Evolutionary conservation across 2,113 vertebrate species (phyloP).

Genomic region (Corythaeola cristata): DNA sequence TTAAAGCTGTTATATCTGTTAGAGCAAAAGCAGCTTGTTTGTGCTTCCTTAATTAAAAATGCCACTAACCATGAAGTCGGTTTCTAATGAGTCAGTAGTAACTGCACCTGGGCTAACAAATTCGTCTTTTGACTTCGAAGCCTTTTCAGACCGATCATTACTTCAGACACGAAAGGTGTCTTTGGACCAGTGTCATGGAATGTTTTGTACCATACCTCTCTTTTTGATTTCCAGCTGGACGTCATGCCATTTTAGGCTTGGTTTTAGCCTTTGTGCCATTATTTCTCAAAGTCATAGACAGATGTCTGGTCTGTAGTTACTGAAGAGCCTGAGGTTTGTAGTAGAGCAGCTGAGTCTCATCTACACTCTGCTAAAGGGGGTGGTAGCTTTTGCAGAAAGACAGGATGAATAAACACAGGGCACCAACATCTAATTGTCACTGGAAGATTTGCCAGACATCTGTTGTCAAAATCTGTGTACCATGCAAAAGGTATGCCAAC

Average conservation of each 20-base stretch:
- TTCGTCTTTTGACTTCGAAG: background rate
- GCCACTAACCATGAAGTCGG: background rate
- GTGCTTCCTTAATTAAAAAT: background rate
- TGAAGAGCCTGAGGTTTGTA: background rate
- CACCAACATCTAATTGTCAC: background rate
- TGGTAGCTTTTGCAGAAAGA: background rate
- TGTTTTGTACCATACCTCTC: background rate
- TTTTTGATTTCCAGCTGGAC: background rate
- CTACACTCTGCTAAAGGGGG: background rate
- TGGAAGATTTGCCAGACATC: background rate
- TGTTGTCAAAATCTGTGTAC: background rate
- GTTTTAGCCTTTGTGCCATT: background rate
- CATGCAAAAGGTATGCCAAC: background rate
- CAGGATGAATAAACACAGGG: background rate
- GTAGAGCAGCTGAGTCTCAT: background rate
- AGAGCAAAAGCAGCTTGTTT: background rate
- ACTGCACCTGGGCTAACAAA: background rate
- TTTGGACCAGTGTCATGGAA: background rate
- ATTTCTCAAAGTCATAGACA: background rate
- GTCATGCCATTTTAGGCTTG: background rate
- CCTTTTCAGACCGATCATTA: background rate
- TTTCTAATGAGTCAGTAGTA: background rate
- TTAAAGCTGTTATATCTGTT: background rate
- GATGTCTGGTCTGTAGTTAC: accelerated
- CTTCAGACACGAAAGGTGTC: background rate